phyloP scores from a whole-genome alignment of 1,140 invertebrate genomes.

The Musca vetustissima region DNA sequence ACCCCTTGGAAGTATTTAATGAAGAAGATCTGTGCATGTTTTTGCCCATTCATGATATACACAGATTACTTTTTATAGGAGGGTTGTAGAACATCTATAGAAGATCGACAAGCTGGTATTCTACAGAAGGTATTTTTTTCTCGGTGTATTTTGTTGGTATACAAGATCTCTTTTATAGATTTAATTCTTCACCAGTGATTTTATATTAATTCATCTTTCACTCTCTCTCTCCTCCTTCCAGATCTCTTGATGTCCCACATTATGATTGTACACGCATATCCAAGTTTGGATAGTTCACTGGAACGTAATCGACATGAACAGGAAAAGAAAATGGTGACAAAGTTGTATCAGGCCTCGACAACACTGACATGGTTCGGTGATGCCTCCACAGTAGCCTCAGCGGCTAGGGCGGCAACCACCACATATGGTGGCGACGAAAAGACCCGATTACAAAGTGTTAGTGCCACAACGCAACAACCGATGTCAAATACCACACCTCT shows the following conservation, averaged over 20 bases:
- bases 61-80: too few relatives aligned
- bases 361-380: constrained; percentile 34
- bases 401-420: not conserved
- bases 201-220: constrained; percentile 25
- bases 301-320: constrained; percentile 17
- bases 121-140: too few relatives aligned
- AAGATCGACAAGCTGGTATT: too few relatives aligned
- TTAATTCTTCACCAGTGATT: too few relatives aligned
- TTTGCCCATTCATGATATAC: too few relatives aligned
- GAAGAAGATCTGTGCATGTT: too few relatives aligned
- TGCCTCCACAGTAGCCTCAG: constrained; percentile 2
- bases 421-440: not conserved
- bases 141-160: too few relatives aligned
- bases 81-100: too few relatives aligned
- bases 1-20: too few relatives aligned
- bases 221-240: constrained; percentile 25
- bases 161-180: too few relatives aligned
- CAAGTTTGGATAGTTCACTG: constrained; percentile 40
- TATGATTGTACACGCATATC: constrained; percentile 46
- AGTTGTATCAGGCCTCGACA: constrained; percentile 44
- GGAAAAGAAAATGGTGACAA: constrained; percentile 35
- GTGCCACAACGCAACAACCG: not conserved
- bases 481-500: not conserved
- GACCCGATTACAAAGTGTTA: too few relatives aligned
- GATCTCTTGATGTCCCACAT: constrained; percentile 31